These are phyloP conservation scores for Pinctada fucata DNA, from an alignment of 2,888 invertebrate species.

Conservation along the genomic window DNA sequence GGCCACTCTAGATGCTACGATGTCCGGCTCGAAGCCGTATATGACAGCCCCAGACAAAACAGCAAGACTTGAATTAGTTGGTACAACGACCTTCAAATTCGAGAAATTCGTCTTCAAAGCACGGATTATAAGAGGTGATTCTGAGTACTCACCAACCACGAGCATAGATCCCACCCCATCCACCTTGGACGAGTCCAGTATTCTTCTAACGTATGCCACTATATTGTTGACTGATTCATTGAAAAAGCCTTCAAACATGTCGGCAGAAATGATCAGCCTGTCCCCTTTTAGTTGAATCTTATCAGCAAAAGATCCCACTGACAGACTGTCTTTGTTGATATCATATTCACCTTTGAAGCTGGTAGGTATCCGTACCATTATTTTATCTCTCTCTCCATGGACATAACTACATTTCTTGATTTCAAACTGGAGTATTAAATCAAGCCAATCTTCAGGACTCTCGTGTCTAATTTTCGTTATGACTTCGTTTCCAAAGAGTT, in stretches of 20 bases:
- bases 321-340: slow-evolving; percentile 11
- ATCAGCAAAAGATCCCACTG: slow-evolving; percentile 13
- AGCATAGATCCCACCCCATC: slow-evolving; percentile 14
- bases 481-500: slow-evolving; percentile 28
- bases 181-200: slow-evolving; percentile 12
- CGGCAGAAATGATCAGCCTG: slow-evolving; percentile 21
- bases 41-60: slow-evolving; percentile 31
- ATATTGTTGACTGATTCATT: slow-evolving; percentile 27
- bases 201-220: slow-evolving; percentile 8
- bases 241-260: slow-evolving; percentile 23
- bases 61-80: slow-evolving; percentile 27
- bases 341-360: slow-evolving; percentile 15
- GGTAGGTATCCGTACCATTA: slow-evolving; percentile 20
- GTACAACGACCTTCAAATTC: slow-evolving; percentile 24
- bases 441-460: slow-evolving; percentile 26
- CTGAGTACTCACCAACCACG: slow-evolving; percentile 32
- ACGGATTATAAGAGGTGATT: slow-evolving; percentile 23
- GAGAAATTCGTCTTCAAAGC: slow-evolving; percentile 22
- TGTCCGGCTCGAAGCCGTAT: slow-evolving; percentile 34
- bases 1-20: slow-evolving; percentile 29
- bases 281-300: slow-evolving; percentile 25
- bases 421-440: slow-evolving; percentile 31
- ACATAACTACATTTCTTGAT: slow-evolving; percentile 22
- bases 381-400: background rate
- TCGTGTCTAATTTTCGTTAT: slow-evolving; percentile 15